Evolutionary conservation across 2,888 invertebrate species (phyloP).

Genomic region (Sicus ferrugineus): DNA sequence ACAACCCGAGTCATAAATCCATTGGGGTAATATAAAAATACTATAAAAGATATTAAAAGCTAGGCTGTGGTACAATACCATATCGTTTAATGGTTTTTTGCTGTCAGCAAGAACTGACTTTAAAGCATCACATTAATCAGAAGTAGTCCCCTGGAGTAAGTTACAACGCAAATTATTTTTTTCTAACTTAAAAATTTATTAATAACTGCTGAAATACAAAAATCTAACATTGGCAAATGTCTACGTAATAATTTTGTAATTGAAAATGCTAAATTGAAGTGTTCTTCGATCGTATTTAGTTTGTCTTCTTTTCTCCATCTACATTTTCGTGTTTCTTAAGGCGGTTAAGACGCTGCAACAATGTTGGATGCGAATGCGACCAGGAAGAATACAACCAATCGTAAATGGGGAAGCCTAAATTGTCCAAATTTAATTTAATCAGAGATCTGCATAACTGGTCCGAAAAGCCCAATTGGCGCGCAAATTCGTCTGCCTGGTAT

Average conservation of each 20-base stretch:
- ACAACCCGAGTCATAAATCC: no score
- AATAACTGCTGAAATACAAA: background rate
- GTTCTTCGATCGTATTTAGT: no score
- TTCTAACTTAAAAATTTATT: background rate
- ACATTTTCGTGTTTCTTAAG: slow-evolving; percentile 50
- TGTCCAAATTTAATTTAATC: slow-evolving; percentile 93
- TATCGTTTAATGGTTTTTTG: no score
- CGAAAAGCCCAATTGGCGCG: slow-evolving; percentile 80
- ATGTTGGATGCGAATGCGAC: slow-evolving; percentile 97
- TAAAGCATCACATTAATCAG: no score
- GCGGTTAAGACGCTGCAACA: slow-evolving; percentile 83
- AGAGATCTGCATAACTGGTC: slow-evolving; percentile 81
- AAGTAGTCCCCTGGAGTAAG: no score
- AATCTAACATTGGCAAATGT: background rate
- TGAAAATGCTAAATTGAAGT: background rate
- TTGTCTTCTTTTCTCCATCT: slow-evolving; percentile 32
- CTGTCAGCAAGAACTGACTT: no score
- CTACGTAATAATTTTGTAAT: no score
- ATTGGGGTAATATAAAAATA: no score
- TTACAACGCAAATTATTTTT: background rate
- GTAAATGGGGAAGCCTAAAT: slow-evolving; percentile 93
- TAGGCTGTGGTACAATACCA: no score
- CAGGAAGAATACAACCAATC: slow-evolving; percentile 93
- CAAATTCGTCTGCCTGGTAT: slow-evolving; percentile 96
- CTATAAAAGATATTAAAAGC: no score